Percentiles rank a stretch among this genome's conserved stretches.
These are phyloP conservation scores for Scaptomyza montana DNA, from an alignment of 1,140 invertebrate species.

Conservation along the genomic window DNA sequence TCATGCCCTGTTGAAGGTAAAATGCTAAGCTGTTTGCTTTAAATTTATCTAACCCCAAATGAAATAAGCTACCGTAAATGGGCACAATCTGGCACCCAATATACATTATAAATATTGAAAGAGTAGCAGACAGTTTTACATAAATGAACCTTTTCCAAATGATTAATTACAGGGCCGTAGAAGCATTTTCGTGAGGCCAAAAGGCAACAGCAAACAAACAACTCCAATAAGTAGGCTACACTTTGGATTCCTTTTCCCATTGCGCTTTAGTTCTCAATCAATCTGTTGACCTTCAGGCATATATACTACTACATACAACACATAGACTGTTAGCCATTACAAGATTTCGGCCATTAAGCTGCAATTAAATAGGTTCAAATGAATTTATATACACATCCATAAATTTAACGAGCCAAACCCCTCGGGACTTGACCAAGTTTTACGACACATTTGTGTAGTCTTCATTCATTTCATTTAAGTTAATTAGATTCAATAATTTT, in stretches of 20 bases:
- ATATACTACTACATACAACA: neutral
- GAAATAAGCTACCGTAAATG: neutral
- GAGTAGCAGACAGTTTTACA: neutral
- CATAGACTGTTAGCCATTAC: slow-evolving; percentile 44
- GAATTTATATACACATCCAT: slow-evolving; percentile 79
- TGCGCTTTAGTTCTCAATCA: slow-evolving; percentile 63
- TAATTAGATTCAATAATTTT: slow-evolving; percentile 83
- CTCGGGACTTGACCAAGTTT: slow-evolving; percentile 16
- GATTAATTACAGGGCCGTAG: slow-evolving; percentile 73
- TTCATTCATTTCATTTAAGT: slow-evolving; percentile 82
- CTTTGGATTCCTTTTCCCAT: slow-evolving; percentile 4
- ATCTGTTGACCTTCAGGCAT: slow-evolving; percentile 72
- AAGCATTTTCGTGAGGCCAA: slow-evolving; percentile 58
- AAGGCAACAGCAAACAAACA: slow-evolving; percentile 32
- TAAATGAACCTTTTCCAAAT: slow-evolving; percentile 26
- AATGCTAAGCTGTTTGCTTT: slow-evolving; percentile 28
- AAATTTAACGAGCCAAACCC: slow-evolving; percentile 60
- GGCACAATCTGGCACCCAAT: slow-evolving; percentile 40
- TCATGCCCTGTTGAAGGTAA: neutral
- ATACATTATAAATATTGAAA: slow-evolving; percentile 72
- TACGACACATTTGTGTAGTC: slow-evolving; percentile 59
- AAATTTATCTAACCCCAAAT: slow-evolving; percentile 19
- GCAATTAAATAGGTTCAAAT: slow-evolving; percentile 78
- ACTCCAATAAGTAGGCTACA: slow-evolving; percentile 56
- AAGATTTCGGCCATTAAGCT: slow-evolving; percentile 71